Conservation (phyloP, 1,140 invertebrate genomes). For the Coelopa frigida region DNA sequence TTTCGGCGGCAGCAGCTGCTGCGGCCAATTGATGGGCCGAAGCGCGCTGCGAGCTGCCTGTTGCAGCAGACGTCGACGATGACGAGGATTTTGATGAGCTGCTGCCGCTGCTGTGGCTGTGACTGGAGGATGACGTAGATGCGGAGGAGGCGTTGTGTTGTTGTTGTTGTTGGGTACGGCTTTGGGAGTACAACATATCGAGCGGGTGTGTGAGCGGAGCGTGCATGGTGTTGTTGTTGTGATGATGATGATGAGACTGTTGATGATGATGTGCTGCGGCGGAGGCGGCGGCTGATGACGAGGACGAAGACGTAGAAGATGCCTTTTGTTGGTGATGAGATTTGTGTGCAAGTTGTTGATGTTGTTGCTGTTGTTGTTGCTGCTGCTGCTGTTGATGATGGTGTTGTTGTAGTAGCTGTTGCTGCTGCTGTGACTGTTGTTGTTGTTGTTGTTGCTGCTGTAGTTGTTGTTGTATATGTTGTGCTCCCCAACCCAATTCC, state of each 20-base stretch:
- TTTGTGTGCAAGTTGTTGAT: constrained; percentile 1
- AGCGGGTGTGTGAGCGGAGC: constrained; percentile 19
- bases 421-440: constrained; percentile 11
- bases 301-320: neutral
- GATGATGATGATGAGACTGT: constrained; percentile 13
- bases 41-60: neutral
- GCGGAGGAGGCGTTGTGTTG: constrained; percentile 2
- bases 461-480: constrained; percentile 24
- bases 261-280: constrained; percentile 10
- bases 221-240: constrained; percentile 9
- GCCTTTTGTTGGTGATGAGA: neutral
- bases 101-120: constrained; percentile 10
- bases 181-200: constrained; percentile 45
- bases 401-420: constrained; percentile 15
- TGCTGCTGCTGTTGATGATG: constrained; percentile 26
- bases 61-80: neutral
- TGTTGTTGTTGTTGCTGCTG: constrained; percentile 21
- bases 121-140: neutral
- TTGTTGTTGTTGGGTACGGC: constrained; percentile 17
- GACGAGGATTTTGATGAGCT: constrained; percentile 8
- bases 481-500: constrained; percentile 46
- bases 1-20: constrained; percentile 26
- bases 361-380: constrained; percentile 13
- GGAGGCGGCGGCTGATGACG: neutral
- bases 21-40: constrained; percentile 6